Percentiles rank a stretch among this genome's conserved stretches.
phyloP scores from a whole-genome alignment of 2,888 invertebrate genomes.

The Glyphotaelius pellucidus region DNA sequence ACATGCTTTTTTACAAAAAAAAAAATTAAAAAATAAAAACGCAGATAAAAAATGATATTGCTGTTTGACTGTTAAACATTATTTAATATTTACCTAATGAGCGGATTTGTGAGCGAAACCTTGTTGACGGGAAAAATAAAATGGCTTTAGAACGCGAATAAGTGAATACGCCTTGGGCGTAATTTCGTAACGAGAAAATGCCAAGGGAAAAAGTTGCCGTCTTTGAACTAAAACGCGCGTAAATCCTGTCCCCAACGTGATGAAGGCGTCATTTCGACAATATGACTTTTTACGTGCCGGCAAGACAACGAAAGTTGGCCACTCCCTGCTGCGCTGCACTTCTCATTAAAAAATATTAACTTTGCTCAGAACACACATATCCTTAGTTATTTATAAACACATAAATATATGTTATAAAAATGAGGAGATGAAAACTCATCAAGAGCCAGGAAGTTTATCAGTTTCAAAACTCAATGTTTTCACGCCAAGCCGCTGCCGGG shows the following conservation, averaged over 20 bases:
- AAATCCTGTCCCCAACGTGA: slow-evolving; percentile 18
- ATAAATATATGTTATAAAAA: neutral
- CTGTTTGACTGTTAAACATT: slow-evolving; percentile 13
- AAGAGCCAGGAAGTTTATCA: neutral
- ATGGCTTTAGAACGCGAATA: slow-evolving; percentile 27
- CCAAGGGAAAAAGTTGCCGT: slow-evolving; percentile 14
- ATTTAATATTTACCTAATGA: slow-evolving; percentile 39
- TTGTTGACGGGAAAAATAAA: slow-evolving; percentile 29
- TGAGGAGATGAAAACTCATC: neutral
- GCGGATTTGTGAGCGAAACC: slow-evolving; percentile 34
- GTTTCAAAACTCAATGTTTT: neutral
- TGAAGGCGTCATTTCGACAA: slow-evolving; percentile 36
- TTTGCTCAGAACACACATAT: neutral
- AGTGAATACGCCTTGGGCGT: slow-evolving; percentile 24
- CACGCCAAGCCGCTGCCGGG: neutral
- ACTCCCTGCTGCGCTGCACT: neutral
- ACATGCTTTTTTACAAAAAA: neutral
- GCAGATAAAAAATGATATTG: neutral
- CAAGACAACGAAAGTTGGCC: neutral
- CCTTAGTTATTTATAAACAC: neutral
- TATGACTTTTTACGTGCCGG: slow-evolving; percentile 8
- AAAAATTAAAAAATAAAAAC: neutral
- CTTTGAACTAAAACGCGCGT: neutral
- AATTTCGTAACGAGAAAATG: slow-evolving; percentile 36
- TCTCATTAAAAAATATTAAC: slow-evolving; percentile 29